Conservation (phyloP, 2,888 invertebrate species). For the Panorpa germanica region DNA sequence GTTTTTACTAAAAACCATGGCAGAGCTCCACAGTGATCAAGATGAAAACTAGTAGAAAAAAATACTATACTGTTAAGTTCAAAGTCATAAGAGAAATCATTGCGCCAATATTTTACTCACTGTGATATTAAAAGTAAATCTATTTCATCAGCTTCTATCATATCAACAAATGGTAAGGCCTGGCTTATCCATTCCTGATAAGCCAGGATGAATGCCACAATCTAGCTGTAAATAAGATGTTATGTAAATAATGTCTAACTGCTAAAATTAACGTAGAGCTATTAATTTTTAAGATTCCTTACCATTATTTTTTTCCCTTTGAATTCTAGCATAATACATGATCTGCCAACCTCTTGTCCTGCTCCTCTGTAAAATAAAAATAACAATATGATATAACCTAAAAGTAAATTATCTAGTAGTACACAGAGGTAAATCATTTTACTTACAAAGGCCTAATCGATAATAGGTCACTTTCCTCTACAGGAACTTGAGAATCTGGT, state of each 20-base stretch:
- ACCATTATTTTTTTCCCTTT: conserved; percentile 98
- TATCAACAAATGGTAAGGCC: conserved; percentile 91
- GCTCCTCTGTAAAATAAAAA: conserved; percentile 56
- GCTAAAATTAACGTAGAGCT: conserved; percentile 1
- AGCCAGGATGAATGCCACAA: conserved; percentile 96
- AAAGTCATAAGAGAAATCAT: conserved; percentile 2
- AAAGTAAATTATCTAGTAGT: conserved; percentile 1
- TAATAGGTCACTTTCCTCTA: conserved; percentile 85
- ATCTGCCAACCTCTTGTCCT: conserved; percentile 97
- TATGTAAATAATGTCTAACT: conserved; percentile 8
- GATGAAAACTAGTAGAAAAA: conserved; percentile 60
- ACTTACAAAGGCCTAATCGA: conserved; percentile 74
- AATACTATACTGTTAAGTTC: too few species aligned
- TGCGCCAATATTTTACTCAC: conserved; percentile 29
- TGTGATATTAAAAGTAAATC: conserved; percentile 88
- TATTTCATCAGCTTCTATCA: conserved; percentile 95
- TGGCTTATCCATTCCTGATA: conserved; percentile 72
- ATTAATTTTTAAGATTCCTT: conserved; percentile 2
- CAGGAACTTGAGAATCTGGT: conserved; percentile 41
- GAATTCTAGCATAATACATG: conserved; percentile 95
- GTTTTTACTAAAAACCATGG: conserved; percentile 98
- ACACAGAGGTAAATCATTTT: conserved; percentile 7
- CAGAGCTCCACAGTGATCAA: conserved; percentile 94
- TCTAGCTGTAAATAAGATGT: conserved; percentile 47
- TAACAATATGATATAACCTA: too few species aligned